Conservation (phyloP, 2,797 vertebrate species). For the Cossypha heuglini region DNA sequence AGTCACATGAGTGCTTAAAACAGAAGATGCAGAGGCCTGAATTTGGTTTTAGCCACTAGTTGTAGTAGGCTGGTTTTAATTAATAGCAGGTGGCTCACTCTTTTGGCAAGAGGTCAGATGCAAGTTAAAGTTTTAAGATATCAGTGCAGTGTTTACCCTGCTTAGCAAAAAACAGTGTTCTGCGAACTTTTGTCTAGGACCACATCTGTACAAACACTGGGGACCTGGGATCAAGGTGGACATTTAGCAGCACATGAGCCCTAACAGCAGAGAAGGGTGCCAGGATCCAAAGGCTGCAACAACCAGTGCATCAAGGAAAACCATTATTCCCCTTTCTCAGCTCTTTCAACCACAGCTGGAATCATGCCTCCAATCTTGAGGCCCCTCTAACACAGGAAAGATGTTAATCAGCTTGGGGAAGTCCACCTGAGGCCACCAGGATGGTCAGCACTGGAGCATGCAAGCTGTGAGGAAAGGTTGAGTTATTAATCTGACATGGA, state of each 20-base stretch:
- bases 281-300: not conserved
- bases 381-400: not conserved
- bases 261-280: not conserved
- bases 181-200: not conserved
- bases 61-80: not conserved
- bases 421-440: not conserved
- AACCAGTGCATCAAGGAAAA: not conserved
- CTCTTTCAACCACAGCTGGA: not conserved
- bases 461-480: not conserved
- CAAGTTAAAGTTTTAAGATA: not conserved
- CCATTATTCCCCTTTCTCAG: not conserved
- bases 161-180: not conserved
- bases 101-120: not conserved
- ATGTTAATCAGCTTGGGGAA: not conserved
- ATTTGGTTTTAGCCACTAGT: not conserved
- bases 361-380: not conserved
- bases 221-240: not conserved
- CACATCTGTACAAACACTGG: not conserved
- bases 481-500: not conserved
- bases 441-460: not conserved
- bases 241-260: accelerated
- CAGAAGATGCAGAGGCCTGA: not conserved
- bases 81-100: not conserved
- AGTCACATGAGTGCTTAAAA: constrained; percentile 7
- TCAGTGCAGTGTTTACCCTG: not conserved